Percentiles rank a stretch among this genome's conserved stretches.
Evolutionary conservation across 2,113 vertebrate species (phyloP).

Genomic region (Pelodiscus sinensis): DNA sequence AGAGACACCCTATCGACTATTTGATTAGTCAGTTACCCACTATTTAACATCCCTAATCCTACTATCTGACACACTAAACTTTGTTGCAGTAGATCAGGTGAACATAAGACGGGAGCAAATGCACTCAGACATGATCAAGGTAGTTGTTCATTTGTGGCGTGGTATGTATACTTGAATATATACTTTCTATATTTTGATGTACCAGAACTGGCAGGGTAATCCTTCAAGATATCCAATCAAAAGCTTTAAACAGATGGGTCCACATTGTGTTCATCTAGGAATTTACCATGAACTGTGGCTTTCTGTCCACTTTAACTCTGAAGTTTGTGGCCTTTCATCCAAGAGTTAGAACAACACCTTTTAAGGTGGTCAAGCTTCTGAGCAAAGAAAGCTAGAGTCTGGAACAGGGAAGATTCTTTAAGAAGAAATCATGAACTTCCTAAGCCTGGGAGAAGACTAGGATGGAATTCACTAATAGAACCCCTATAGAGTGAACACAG

Average conservation of each 20-base stretch:
- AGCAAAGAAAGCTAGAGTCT: neutral
- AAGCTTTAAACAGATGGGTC: neutral
- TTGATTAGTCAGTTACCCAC: too few species aligned
- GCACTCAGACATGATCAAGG: neutral
- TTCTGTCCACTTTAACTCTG: neutral
- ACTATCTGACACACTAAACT: too few species aligned
- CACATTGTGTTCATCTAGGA: fast-evolving
- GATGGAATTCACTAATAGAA: neutral
- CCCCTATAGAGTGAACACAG: neutral
- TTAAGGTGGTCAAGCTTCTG: neutral
- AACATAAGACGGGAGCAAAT: neutral
- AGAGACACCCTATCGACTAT: too few species aligned
- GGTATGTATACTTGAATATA: neutral
- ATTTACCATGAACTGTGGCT: fast-evolving
- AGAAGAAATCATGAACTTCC: neutral
- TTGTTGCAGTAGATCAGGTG: neutral
- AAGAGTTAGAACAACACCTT: neutral
- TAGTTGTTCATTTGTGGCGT: neutral
- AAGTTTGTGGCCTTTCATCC: neutral
- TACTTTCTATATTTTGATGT: neutral
- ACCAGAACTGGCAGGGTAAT: neutral
- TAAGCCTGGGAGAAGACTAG: neutral
- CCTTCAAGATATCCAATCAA: neutral
- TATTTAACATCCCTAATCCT: too few species aligned
- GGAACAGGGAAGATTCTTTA: neutral